Evolutionary conservation across 1,140 invertebrate species (phyloP), one percentile per base, ranked within the genome.

Genomic region (Druon quercuslanigerum): DNA sequence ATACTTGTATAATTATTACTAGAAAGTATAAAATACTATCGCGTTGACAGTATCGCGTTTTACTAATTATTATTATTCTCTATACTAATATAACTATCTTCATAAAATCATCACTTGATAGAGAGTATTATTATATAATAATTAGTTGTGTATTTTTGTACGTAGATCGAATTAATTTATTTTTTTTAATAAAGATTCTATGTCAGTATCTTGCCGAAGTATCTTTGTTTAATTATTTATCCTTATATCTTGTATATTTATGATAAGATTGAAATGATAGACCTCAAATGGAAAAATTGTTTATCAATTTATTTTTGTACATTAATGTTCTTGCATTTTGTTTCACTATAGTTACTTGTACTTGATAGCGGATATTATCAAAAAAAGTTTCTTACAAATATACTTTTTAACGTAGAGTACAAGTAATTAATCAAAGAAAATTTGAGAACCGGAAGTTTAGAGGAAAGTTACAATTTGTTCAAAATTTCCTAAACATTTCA

Each of bases 111-210:
- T 84, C 85, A 82, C 79, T 80, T 66, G 80, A 83, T 86, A 87
- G 84, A 87, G 82, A 87, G 87, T 87, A 87, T 87, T 87, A 87
- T 87, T 87, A 87, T 40, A 85, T 85, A 87, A 86, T 87, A 87
- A 66, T 66, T 40, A 85, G 79, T 83, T 83, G 82, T 86, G 83
- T 87, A 87, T 88, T 88, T 88, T 87, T 88, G 85, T 88, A 87
- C 84, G 84, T 88, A 87, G 82, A 87, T 70, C 85, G 82, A 86
- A 88, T 87, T 88, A 88, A 88, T 88, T 88, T 87, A 87, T 88
- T 88, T 87, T 87, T 87, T 87, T 84, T 87, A 88, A 88, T 88
- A 66, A 66, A 66, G 60, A 66, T 66, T 46, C 40, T 46, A 46
- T 46, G 40, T 46, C 40, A 46, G 40, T 66, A 66, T 66, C 60